Evolutionary conservation across 2,888 invertebrate species (phyloP), one percentile per base, ranked within the genome.

Genomic region (Xylota sylvarum): DNA sequence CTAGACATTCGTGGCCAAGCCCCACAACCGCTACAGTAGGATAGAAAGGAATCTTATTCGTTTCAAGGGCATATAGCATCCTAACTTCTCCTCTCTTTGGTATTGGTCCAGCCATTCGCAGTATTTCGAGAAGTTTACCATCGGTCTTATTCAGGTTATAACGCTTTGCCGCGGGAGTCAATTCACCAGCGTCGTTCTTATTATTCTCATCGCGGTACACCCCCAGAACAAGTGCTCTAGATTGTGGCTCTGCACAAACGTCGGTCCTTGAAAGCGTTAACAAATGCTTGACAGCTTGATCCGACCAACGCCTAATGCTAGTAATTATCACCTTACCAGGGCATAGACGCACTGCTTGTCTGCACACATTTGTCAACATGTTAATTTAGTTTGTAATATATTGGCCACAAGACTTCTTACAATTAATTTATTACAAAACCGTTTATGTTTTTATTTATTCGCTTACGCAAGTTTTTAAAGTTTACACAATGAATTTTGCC

Each of bases 1-100:
- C 94, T 62, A 94, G 93, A 89, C 95, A 95, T 89, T 95, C 94
- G 43, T 93, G 93, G 0, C 97, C 97, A 10, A 97, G 92, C n/a
- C 96, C 96, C 6, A 95, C 95, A 4, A 97, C 94, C 9, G 95
- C 96, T 0, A 96, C 94, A 56, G 93, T 94, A 2, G 94, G 94
- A 89, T 94, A 96, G 37, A 89, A 90, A 0, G 90, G 90, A 0
- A 89, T 73, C 0, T 89, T 89, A 0, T 89, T 88, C 0, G 93
- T 93, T 88, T 95, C 95, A 10, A 96, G 89, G 78, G 94, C 95
- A 89, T 94, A 96, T 89, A 95, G 94, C 32, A 95, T 91, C 87
- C 96, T 93, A 3, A 93, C 94, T 93, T 92, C 94, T 89, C 92
- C 93, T 89, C 91, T 92, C 90, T 88, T 94, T 0, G 91, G 91